phyloP scores from a whole-genome alignment of 2,113 vertebrate species.

The Embiotoca jacksoni region DNA sequence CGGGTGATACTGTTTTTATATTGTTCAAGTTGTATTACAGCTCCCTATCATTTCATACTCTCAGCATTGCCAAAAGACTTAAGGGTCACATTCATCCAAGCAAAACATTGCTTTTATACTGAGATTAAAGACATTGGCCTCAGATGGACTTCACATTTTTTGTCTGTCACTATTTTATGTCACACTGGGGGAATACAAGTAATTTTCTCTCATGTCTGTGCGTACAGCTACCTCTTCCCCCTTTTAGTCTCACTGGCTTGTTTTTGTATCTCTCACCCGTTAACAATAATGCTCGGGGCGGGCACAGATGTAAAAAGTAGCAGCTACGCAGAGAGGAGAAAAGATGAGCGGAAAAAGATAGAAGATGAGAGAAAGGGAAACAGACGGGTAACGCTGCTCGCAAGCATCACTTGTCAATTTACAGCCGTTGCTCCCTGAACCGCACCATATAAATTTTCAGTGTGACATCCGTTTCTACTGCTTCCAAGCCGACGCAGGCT shows the following conservation, averaged over 20 bases:
- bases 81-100: slow-evolving; percentile 56
- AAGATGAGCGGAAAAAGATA: slow-evolving; percentile 71
- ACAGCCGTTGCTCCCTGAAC: slow-evolving; percentile 80
- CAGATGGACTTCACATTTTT: slow-evolving; percentile 46
- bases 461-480: slow-evolving; percentile 81
- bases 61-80: slow-evolving; percentile 42
- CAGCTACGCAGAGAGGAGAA: slow-evolving; percentile 64
- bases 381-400: slow-evolving; percentile 77
- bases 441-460: slow-evolving; percentile 78
- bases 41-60: slow-evolving; percentile 36
- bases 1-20: slow-evolving; percentile 22
- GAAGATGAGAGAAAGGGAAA: slow-evolving; percentile 79
- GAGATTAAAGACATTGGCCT: slow-evolving; percentile 52
- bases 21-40: slow-evolving; percentile 27
- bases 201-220: slow-evolving; percentile 45
- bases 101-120: slow-evolving; percentile 48
- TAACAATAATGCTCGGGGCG: slow-evolving; percentile 68
- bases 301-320: slow-evolving; percentile 76
- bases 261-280: slow-evolving; percentile 71
- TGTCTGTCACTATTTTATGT: slow-evolving; percentile 55
- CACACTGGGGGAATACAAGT: slow-evolving; percentile 45
- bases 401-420: slow-evolving; percentile 82
- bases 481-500: slow-evolving; percentile 79
- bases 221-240: slow-evolving; percentile 25
- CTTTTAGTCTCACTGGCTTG: slow-evolving; percentile 47